Evolutionary conservation across 2,113 vertebrate species (phyloP).

Genomic region (Recurvirostra avosetta): DNA sequence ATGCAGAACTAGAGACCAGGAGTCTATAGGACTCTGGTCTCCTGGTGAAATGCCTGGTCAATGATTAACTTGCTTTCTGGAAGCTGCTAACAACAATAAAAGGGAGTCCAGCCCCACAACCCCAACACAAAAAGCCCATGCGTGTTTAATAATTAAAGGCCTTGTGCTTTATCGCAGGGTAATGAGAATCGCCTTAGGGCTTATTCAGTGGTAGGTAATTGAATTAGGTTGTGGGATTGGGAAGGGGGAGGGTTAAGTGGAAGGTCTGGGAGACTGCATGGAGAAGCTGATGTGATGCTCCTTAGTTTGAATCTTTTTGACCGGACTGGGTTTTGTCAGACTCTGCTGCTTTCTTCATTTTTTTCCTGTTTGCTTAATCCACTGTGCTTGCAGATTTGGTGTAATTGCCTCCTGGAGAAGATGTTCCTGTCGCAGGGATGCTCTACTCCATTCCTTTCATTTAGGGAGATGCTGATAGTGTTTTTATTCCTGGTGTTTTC

Average conservation of each 20-base stretch:
- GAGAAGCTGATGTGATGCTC: background rate
- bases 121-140: background rate
- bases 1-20: constrained; percentile 4
- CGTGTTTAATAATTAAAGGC: constrained; percentile 68
- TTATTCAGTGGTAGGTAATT: constrained; percentile 46
- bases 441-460: background rate
- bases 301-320: background rate
- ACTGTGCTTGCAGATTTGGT: background rate
- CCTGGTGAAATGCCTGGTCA: constrained; percentile 32
- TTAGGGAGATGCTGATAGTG: background rate
- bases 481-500: background rate
- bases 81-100: constrained; percentile 35
- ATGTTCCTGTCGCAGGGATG: background rate
- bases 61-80: constrained; percentile 65
- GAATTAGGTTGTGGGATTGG: background rate
- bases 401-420: background rate
- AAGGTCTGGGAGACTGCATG: background rate
- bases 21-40: constrained; percentile 19
- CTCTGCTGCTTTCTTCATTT: background rate
- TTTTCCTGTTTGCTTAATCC: background rate
- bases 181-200: constrained; percentile 7
- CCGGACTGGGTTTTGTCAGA: background rate
- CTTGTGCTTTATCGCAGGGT: constrained; percentile 36
- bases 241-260: background rate
- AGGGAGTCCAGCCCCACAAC: constrained; percentile 5